Conservation (phyloP, 23 tunicate species). For the Corella eumyota region DNA sequence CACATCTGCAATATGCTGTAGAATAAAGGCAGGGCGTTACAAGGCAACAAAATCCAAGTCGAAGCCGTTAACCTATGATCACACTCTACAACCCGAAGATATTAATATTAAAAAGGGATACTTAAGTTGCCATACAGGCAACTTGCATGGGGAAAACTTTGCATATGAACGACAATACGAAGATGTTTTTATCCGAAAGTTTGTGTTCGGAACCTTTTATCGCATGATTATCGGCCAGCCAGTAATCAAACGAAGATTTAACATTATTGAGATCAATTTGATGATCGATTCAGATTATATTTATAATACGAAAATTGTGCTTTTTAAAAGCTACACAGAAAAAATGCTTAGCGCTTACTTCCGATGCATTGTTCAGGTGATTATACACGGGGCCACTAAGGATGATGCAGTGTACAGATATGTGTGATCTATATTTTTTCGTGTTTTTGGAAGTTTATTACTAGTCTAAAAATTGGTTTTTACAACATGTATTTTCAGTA, state of each 20-base stretch:
- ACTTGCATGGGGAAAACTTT: slow-evolving; percentile 27
- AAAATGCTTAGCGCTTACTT: slow-evolving; percentile 4
- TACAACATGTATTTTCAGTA: too few relatives aligned
- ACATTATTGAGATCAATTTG: slow-evolving; percentile 8
- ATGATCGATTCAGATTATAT: background rate
- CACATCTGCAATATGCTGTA: too few relatives aligned
- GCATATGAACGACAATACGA: slow-evolving; percentile 25
- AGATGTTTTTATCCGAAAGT: slow-evolving; percentile 38
- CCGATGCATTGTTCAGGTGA: slow-evolving; percentile 9
- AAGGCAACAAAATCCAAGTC: too few relatives aligned
- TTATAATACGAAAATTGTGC: background rate
- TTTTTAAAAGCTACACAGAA: slow-evolving; percentile 8
- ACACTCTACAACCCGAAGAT: too few relatives aligned
- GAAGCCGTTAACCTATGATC: too few relatives aligned
- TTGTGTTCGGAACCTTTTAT: slow-evolving; percentile 48
- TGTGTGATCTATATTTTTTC: too few relatives aligned
- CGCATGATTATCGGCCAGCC: slow-evolving; percentile 2
- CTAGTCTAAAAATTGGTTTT: too few relatives aligned
- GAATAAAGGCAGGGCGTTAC: too few relatives aligned
- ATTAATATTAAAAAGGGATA: too few relatives aligned
- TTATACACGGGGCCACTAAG: too few relatives aligned
- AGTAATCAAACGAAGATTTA: slow-evolving; percentile 20
- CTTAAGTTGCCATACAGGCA: slow-evolving; percentile 15
- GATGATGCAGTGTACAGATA: too few relatives aligned
- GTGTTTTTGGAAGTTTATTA: too few relatives aligned